Evolutionary conservation across 2,113 vertebrate species (phyloP).

Genomic region (Sclerurus mexicanus): DNA sequence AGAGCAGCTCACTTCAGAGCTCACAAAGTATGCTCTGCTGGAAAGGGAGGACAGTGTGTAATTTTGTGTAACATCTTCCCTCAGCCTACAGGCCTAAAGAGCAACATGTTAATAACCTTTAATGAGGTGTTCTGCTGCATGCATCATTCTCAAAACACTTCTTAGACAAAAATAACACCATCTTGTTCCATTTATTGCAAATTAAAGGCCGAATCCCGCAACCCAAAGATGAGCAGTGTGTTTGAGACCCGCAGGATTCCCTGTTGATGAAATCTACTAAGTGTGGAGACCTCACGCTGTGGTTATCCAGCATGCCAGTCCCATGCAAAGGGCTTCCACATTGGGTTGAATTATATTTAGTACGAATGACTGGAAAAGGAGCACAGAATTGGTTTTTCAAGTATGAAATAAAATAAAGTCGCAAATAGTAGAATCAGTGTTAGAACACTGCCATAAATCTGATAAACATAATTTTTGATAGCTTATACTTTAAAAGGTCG

Average conservation of each 20-base stretch:
- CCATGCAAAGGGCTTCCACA: not conserved
- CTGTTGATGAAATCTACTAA: constrained; percentile 1
- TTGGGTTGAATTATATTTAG: not conserved
- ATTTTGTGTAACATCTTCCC: not conserved
- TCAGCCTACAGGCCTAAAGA: not conserved
- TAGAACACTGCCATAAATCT: not conserved
- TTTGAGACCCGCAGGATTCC: not conserved
- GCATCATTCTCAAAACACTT: not conserved
- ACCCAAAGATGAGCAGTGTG: not conserved
- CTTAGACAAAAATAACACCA: not conserved
- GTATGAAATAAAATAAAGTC: not conserved
- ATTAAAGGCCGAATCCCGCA: not conserved
- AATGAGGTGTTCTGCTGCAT: not conserved
- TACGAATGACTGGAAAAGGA: not conserved
- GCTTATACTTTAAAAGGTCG: not conserved
- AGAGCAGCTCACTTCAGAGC: not conserved
- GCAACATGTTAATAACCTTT: not conserved
- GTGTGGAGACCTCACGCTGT: constrained; percentile 1
- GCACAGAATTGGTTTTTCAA: not conserved
- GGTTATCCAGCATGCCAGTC: not conserved
- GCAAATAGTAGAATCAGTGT: not conserved
- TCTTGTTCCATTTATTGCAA: not conserved
- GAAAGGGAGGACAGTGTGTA: not conserved
- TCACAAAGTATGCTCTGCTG: not conserved
- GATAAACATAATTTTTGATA: not conserved